A percentile compares a stretch with the other conserved stretches of the same genome.
phyloP scores from a whole-genome alignment of 2,888 invertebrate species.

The Anodontia alba region DNA sequence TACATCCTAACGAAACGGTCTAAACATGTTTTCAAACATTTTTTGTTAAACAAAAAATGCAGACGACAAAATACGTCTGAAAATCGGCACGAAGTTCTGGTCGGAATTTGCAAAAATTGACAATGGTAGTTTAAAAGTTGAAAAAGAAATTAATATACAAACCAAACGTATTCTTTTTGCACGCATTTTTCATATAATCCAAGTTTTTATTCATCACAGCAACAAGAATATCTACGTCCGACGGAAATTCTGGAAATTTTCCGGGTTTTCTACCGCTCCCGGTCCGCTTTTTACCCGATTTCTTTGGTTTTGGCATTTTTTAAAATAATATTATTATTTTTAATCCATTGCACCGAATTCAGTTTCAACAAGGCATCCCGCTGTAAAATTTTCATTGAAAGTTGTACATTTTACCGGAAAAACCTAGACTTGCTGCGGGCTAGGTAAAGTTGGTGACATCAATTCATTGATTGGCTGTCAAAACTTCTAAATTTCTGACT shows the following conservation, averaged over 20 bases:
- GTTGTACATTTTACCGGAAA: conserved; percentile 1
- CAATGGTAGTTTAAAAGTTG: too few species aligned
- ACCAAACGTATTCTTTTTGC: conserved; percentile 27
- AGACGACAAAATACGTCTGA: too few species aligned
- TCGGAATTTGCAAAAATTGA: too few species aligned
- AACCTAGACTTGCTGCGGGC: not conserved
- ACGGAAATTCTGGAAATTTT: conserved; percentile 49
- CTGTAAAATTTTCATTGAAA: not conserved
- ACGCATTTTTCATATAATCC: conserved; percentile 30
- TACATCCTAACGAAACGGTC: too few species aligned
- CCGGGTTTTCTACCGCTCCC: not conserved
- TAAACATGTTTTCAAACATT: too few species aligned
- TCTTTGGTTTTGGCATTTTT: not conserved
- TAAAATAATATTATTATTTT: not conserved
- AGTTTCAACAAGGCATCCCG: too few species aligned
- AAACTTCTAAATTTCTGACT: not conserved
- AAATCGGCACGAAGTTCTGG: too few species aligned
- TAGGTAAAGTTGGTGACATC: not conserved
- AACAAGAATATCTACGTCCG: conserved; percentile 44
- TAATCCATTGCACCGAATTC: not conserved
- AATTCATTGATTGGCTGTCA: not conserved
- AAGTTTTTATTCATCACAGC: conserved; percentile 46
- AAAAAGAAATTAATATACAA: too few species aligned
- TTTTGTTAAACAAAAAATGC: too few species aligned
- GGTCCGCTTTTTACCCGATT: not conserved